A percentile compares a stretch with the other conserved stretches of the same genome.
phyloP scores from a whole-genome alignment of 2,888 invertebrate genomes.

The Limnephilus auricula region DNA sequence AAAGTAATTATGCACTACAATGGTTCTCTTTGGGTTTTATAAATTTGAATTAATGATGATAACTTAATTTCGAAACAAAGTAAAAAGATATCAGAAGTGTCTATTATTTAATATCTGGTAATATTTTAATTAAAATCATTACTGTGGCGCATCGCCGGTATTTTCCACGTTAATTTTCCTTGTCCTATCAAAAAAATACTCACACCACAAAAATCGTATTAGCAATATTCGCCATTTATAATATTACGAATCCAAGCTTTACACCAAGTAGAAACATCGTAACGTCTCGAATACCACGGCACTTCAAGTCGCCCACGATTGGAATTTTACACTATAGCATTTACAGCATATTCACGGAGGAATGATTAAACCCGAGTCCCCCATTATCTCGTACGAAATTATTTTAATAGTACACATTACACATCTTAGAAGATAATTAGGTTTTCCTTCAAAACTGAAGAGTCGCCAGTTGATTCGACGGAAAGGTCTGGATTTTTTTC shows the following conservation, averaged over 20 bases:
- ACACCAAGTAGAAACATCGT: not conserved
- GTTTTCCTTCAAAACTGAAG: conserved; percentile 45
- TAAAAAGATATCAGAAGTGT: not conserved
- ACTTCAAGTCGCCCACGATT: conserved; percentile 49
- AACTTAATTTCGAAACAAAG: not conserved
- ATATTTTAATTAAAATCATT: not conserved
- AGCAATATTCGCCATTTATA: not conserved
- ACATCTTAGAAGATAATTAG: conserved; percentile 64
- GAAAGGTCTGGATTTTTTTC: conserved; percentile 50
- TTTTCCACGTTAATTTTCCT: not conserved
- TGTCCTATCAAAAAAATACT: not conserved
- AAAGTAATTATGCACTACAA: not conserved
- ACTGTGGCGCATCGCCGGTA: not conserved
- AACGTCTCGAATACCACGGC: not conserved
- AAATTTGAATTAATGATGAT: no score
- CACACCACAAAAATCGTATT: not conserved
- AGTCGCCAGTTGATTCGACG: conserved; percentile 46
- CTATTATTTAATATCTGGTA: not conserved
- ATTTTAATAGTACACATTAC: conserved; percentile 65
- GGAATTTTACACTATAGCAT: conserved; percentile 50
- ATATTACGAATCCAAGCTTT: not conserved
- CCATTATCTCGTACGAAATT: conserved; percentile 63
- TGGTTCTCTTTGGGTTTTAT: not conserved
- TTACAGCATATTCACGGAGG: conserved; percentile 33
- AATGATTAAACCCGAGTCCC: conserved; percentile 49